Evolutionary conservation across 2,888 invertebrate species (phyloP), one percentile per base, ranked within the genome.

Genomic region (Mythimna lalbum): DNA sequence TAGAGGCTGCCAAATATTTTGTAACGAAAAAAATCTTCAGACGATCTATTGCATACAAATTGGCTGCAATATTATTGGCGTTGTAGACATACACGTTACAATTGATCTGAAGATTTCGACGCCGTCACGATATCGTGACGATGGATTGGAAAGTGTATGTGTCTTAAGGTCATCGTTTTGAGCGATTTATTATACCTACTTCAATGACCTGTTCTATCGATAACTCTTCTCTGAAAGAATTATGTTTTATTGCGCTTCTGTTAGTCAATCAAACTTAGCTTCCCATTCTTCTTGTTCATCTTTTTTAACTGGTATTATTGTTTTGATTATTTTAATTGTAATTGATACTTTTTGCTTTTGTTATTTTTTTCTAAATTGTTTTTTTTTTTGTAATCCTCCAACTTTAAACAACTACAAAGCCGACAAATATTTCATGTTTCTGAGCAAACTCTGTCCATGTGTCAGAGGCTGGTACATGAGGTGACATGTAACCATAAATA

Each of bases 401-500:
- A 68, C 62, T 72, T 76, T 72, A 19, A 14, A 52, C 47, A 67
- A 71, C 60, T 72, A 68, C 72, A 21, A 36, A 31, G 61, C 19
- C 39, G 65, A 57, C 76, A 70, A 69, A 52, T 65, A 76, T 76
- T 60, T 67, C 69, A 70, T 80, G 75, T 82, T 79, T 76, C 73
- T 61, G 69, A 60, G 52, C 43, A 63, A 79, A 83, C 65, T 81
- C 67, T 53, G 67, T 73, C 69, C 72, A 81, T 80, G 39, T 73
- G 76, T 80, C 81, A 76, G 65, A 71, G 63, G 39, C 60, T 57
- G 67, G 61, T 76, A 72, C 59, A 73, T 64, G 60, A 63, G 49
- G 61, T 69, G 83, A 86, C 80, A 84, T 85, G 72, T 83, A 77
- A 85, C 86, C 87, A 90, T 90, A 89, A 90, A 91, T 91, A 90